Evolutionary conservation across 2,888 invertebrate species (phyloP), one percentile per base, ranked within the genome.

Genomic region (Lithodes maja): DNA sequence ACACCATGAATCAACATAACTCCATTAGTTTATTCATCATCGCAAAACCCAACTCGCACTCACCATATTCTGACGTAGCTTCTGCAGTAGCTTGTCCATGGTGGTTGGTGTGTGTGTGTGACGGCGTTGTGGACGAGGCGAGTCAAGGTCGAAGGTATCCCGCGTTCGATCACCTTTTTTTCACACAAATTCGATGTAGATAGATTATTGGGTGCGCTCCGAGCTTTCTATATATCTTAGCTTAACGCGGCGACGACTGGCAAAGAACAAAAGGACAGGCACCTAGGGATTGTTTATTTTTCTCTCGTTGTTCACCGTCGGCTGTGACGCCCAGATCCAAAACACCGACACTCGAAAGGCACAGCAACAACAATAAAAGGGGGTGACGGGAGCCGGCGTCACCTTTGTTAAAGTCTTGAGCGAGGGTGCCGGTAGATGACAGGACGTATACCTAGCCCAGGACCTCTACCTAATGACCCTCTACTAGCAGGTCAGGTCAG

Each of bases 41-140:
- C 55, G n/a, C n/a, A n/a, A n/a, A n/a, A n/a, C n/a, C n/a, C n/a
- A n/a, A n/a, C n/a, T n/a, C n/a, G n/a, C n/a, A 83, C 89, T 85
- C 53, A 89, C 89, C 89, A 89, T 89, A 83, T 89, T 89, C 50
- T 89, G 85, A 50, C 89, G 82, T 75, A 89, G 86, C 49, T 89
- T 89, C 83, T 89, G 89, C 49, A 89, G 86, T 5, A 89, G 74
- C 50, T 85, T 89, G 82, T 89, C 89, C 89, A 89, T 89, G 79
- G 83, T 71, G 83, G 69, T 52, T 50, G 86, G 9, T 1, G 74
- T 54, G 74, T 33, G 54, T 54, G 84, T 12, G 55, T 9, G 55
- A 9, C 9, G 55, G 55, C 3, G 55, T 55, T 3, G 55, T 9
- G 55, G 55, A 9, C 5, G 55, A 55, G 3, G 55, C 3, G 55